These are phyloP conservation scores for Mycetomoellerius zeteki DNA, from an alignment of 1,140 invertebrate genomes.

Conservation along the genomic window DNA sequence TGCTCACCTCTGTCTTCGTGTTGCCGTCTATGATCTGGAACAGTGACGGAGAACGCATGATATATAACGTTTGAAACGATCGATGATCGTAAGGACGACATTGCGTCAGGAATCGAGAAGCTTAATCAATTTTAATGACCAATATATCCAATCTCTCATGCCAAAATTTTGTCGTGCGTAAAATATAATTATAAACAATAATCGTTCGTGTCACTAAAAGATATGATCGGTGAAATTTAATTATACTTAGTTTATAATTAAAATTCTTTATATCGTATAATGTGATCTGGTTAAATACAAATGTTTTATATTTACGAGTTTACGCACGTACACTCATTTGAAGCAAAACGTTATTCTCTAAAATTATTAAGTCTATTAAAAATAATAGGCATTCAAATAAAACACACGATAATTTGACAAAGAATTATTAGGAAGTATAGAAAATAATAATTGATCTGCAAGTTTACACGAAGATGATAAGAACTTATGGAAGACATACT, in stretches of 20 bases:
- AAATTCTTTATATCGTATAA: background rate
- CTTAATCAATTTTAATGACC: background rate
- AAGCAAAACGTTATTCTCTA: background rate
- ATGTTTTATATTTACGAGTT: background rate
- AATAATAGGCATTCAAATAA: background rate
- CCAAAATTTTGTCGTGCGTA: background rate
- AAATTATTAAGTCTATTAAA: background rate
- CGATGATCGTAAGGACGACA: background rate
- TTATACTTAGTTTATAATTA: background rate
- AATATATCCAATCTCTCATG: background rate
- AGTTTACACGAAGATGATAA: background rate
- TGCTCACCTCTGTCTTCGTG: conserved; percentile 94
- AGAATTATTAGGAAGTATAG: background rate
- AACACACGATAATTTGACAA: background rate
- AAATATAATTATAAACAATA: background rate
- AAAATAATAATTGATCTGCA: background rate
- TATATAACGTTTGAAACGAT: conserved; percentile 16
- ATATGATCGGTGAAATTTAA: background rate
- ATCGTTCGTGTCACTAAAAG: background rate
- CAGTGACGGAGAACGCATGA: conserved; percentile 23
- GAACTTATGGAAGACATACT: background rate
- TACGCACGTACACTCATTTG: background rate
- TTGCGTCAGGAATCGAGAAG: background rate
- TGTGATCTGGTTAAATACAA: no score
- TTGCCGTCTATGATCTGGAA: conserved; percentile 94